These are phyloP conservation scores for Drosophila ezoana DNA, from an alignment of 2,888 invertebrate genomes.

Conservation along the genomic window DNA sequence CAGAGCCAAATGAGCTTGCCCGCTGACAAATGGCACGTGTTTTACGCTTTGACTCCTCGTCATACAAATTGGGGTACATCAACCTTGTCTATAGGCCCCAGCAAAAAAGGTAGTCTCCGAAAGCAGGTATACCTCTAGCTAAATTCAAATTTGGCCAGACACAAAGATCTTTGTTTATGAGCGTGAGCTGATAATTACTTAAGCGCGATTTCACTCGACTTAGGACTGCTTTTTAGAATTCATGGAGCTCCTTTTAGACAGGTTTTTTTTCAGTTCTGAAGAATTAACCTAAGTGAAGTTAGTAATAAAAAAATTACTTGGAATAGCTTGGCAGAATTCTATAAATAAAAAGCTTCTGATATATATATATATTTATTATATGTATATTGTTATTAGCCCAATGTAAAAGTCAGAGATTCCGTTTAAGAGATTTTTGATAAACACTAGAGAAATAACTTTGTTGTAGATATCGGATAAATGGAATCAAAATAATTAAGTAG, in stretches of 20 bases:
- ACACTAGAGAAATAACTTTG: no score
- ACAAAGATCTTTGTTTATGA: neutral
- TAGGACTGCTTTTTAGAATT: neutral
- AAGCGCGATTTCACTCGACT: neutral
- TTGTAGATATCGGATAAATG: no score
- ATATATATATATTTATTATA: no score
- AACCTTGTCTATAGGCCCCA: constrained; percentile 27
- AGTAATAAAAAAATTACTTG: neutral
- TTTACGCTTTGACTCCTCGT: constrained; percentile 34
- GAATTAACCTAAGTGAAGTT: neutral
- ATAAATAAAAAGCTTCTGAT: no score
- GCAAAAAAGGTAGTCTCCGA: constrained; percentile 1
- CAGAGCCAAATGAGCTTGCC: constrained; percentile 41
- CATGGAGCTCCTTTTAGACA: neutral
- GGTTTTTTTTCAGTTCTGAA: no score
- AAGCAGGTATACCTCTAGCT: neutral
- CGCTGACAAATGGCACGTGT: constrained; percentile 71
- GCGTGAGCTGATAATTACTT: constrained; percentile 11
- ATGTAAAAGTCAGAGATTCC: neutral
- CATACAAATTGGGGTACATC: constrained; percentile 28
- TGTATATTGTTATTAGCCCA: no score
- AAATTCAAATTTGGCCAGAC: neutral
- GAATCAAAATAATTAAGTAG: no score
- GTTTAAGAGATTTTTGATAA: no score
- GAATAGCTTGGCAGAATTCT: neutral